Conservation (phyloP, 2,113 vertebrate species). For the Halcyon malimbica region DNA sequence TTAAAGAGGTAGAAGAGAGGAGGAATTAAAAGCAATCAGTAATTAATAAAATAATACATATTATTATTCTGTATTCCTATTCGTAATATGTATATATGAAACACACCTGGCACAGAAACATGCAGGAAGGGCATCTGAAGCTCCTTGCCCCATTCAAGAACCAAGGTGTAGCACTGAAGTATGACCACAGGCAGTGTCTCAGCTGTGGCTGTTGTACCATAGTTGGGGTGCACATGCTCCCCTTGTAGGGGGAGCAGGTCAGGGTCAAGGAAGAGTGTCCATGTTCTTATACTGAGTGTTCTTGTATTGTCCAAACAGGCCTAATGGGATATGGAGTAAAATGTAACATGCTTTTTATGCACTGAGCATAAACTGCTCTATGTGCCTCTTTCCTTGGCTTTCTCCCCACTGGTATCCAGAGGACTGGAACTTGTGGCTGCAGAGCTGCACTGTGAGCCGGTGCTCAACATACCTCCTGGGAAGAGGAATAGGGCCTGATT, state of each 20-base stretch:
- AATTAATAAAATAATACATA: neutral
- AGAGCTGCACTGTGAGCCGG: neutral
- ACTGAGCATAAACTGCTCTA: neutral
- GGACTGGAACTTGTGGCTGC: neutral
- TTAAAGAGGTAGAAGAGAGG: neutral
- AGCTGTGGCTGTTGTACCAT: neutral
- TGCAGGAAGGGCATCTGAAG: neutral
- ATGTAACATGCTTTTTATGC: neutral
- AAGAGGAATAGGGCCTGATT: neutral
- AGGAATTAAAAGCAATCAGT: neutral
- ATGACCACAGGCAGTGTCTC: neutral
- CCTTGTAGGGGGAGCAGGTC: neutral
- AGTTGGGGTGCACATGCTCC: neutral
- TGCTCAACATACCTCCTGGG: neutral
- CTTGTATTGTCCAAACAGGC: neutral
- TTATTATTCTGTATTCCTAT: neutral
- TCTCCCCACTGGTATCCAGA: neutral
- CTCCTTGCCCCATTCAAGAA: neutral
- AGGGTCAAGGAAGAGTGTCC: fast-evolving
- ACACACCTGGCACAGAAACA: neutral
- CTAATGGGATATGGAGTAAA: neutral
- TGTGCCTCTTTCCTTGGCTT: neutral
- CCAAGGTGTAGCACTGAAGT: neutral
- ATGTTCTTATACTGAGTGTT: neutral
- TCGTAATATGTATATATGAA: neutral